phyloP scores from a whole-genome alignment of 2,113 vertebrate species.

The Potamarius usumacintae region DNA sequence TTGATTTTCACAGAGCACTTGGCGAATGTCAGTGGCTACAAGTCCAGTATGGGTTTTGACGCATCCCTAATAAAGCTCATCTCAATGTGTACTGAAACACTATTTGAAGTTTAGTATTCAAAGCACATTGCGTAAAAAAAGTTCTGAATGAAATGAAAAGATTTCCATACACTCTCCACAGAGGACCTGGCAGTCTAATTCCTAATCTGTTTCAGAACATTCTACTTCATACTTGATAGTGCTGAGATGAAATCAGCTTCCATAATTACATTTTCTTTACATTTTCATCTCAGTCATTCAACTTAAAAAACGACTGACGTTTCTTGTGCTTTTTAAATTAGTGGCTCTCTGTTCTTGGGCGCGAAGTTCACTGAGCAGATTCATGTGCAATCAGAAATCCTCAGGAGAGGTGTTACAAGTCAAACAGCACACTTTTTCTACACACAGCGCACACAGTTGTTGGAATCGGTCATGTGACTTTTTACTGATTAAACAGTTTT shows the following conservation, averaged over 20 bases:
- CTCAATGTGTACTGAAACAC: background rate
- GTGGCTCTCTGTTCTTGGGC: background rate
- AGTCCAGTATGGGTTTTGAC: background rate
- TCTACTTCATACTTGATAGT: background rate
- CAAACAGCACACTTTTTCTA: background rate
- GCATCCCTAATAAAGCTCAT: background rate
- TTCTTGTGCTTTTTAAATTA: background rate
- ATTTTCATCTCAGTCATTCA: background rate
- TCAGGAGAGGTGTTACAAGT: background rate
- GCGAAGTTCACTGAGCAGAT: background rate
- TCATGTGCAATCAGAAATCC: background rate
- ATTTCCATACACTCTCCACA: background rate
- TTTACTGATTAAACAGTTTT: background rate
- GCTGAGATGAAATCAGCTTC: background rate
- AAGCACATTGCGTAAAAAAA: background rate
- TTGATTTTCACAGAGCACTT: background rate
- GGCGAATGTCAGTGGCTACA: background rate
- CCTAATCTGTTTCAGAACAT: background rate
- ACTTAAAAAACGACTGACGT: slow-evolving; percentile 1
- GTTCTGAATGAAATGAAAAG: background rate
- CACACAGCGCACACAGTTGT: background rate
- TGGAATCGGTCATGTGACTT: background rate
- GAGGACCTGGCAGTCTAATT: background rate
- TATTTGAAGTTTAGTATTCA: background rate
- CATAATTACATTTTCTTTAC: slow-evolving; percentile 5